A percentile compares a stretch with the other conserved stretches of the same genome.
Conservation (phyloP, 2,888 invertebrate species). For the Pyrochroa serraticornis region DNA sequence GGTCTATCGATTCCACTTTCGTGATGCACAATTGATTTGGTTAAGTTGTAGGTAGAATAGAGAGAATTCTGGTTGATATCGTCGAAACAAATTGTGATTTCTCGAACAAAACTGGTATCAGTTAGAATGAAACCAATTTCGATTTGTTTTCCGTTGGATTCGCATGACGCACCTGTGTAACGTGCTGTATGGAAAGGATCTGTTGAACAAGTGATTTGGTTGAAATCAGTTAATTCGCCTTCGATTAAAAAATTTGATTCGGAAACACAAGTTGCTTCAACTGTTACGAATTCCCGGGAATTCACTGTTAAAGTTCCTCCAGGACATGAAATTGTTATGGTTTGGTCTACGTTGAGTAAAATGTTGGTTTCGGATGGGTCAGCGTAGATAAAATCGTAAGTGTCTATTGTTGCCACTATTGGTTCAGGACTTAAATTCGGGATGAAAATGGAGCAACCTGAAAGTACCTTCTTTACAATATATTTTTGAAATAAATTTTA, state of each 20-base stretch:
- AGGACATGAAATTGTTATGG: constrained; percentile 35
- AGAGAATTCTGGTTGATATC: constrained; percentile 59
- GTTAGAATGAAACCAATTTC: constrained; percentile 62
- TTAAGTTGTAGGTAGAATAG: constrained; percentile 62
- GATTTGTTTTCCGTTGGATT: constrained; percentile 56
- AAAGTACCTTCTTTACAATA: no score
- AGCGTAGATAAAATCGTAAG: constrained; percentile 19
- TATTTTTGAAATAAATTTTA: no score
- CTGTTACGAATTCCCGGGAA: not conserved
- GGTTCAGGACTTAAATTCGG: constrained; percentile 22
- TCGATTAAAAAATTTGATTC: constrained; percentile 37
- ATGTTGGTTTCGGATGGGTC: not conserved
- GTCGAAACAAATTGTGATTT: constrained; percentile 64
- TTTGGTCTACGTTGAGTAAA: constrained; percentile 9
- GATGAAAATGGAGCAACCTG: constrained; percentile 14
- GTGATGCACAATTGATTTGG: constrained; percentile 58
- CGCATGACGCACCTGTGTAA: constrained; percentile 57
- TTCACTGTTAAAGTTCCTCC: constrained; percentile 32
- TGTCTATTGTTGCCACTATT: constrained; percentile 9
- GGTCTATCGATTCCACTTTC: constrained; percentile 61
- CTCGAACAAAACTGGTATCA: constrained; percentile 56
- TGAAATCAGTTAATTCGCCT: constrained; percentile 48
- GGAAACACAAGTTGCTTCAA: constrained; percentile 41
- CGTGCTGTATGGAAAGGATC: constrained; percentile 56
- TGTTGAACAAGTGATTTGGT: constrained; percentile 56